These are phyloP conservation scores for Cyprinodon diabolis DNA, from an alignment of 2,797 vertebrate species.

Conservation along the genomic window DNA sequence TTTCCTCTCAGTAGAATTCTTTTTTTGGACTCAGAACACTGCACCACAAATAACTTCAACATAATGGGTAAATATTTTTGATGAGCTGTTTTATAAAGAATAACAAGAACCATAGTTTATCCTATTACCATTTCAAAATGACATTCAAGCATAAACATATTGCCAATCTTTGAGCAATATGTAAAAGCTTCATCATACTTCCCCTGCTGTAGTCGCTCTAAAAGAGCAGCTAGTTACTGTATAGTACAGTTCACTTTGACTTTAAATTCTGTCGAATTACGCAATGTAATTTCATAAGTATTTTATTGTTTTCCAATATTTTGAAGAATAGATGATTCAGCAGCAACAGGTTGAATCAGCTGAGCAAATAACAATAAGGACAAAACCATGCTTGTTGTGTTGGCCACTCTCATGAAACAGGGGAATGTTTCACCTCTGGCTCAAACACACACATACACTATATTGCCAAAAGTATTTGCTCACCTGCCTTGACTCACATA, in stretches of 20 bases:
- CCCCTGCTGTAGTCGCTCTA: neutral
- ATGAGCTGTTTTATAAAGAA: neutral
- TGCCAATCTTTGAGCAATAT: neutral
- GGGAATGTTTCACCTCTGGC: slow-evolving; percentile 67
- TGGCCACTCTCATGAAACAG: slow-evolving; percentile 60
- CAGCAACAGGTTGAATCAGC: slow-evolving; percentile 47
- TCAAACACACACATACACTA: slow-evolving; percentile 47
- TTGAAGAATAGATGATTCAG: slow-evolving; percentile 5
- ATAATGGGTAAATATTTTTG: neutral
- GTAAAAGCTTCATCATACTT: too few relatives aligned
- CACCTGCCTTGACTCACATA: too few relatives aligned
- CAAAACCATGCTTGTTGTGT: slow-evolving; percentile 51
- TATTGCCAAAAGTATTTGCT: too few relatives aligned
- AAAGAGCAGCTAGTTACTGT: neutral
- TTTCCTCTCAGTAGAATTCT: neutral
- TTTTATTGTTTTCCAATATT: neutral
- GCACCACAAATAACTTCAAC: neutral
- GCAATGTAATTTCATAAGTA: neutral
- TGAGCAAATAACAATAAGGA: slow-evolving; percentile 33
- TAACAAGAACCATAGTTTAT: neutral
- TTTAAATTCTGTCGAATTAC: neutral
- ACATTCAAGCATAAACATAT: neutral
- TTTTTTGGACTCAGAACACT: neutral
- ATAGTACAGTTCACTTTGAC: neutral
- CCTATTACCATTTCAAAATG: neutral